Evolutionary conservation across 2,888 invertebrate genomes (phyloP).

Genomic region (Drosophila gaucha): DNA sequence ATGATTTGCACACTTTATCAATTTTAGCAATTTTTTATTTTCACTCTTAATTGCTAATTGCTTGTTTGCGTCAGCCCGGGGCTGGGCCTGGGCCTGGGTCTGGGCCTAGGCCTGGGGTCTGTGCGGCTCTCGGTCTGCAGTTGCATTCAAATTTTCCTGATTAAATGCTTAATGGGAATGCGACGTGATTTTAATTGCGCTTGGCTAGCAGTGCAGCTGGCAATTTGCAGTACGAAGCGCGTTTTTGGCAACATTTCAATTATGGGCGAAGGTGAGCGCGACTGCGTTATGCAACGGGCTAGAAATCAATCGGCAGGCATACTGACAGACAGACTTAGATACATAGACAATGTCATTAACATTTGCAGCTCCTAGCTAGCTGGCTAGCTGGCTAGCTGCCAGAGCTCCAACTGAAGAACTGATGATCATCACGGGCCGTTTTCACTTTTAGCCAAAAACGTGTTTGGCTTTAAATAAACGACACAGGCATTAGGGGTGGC

Average conservation of each 20-base stretch:
- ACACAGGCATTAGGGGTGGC: slow-evolving; percentile 19
- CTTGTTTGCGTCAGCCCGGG: slow-evolving; percentile 63
- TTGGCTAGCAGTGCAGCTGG: slow-evolving; percentile 21
- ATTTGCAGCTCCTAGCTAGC: slow-evolving; percentile 30
- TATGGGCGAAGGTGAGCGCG: slow-evolving; percentile 55
- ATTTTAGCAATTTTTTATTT: slow-evolving; percentile 34
- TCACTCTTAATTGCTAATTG: slow-evolving; percentile 75
- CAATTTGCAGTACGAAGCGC: slow-evolving; percentile 20
- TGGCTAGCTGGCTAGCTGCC: slow-evolving; percentile 16
- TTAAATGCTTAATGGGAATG: slow-evolving; percentile 73
- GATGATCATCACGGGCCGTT: too few species aligned
- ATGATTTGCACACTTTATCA: slow-evolving; percentile 28
- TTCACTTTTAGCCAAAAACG: slow-evolving; percentile 64
- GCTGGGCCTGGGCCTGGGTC: not conserved
- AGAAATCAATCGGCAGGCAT: slow-evolving; percentile 51
- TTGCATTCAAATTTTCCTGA: slow-evolving; percentile 76
- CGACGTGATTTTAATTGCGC: slow-evolving; percentile 74
- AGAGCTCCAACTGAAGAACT: slow-evolving; percentile 23
- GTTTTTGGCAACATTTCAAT: slow-evolving; percentile 69
- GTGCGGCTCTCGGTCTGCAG: slow-evolving; percentile 24
- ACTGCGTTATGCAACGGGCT: slow-evolving; percentile 66
- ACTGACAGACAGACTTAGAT: not conserved
- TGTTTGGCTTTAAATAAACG: slow-evolving; percentile 62
- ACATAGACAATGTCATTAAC: slow-evolving; percentile 71
- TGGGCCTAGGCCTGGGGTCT: not conserved